Evolutionary conservation across 2,797 vertebrate genomes (phyloP).

Genomic region (Fistularia commersonii): DNA sequence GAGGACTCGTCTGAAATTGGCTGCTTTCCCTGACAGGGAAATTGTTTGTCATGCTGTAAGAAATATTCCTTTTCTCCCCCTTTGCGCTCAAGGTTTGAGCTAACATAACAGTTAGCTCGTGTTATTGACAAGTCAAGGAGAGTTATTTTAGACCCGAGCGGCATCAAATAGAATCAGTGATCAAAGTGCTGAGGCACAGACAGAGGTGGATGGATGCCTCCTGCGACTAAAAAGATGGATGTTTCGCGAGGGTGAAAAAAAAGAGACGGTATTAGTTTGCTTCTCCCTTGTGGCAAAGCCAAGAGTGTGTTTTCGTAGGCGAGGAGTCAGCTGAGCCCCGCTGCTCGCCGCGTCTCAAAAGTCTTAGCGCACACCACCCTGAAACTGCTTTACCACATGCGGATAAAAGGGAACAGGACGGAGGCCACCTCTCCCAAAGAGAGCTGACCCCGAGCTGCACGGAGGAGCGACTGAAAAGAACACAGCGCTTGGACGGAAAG

Average conservation of each 20-base stretch:
- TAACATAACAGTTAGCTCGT: conserved; percentile 61
- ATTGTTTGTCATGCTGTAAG: conserved; percentile 48
- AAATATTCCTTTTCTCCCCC: conserved; percentile 36
- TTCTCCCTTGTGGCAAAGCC: conserved; percentile 60
- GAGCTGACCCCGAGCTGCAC: conserved; percentile 59
- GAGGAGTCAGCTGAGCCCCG: conserved; percentile 57
- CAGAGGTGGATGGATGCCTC: conserved; percentile 59
- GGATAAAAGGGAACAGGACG: conserved; percentile 69
- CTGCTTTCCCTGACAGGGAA: conserved; percentile 29
- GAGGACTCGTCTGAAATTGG: conserved; percentile 20
- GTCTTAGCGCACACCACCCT: conserved; percentile 22
- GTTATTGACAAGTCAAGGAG: conserved; percentile 66
- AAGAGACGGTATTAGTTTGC: conserved; percentile 55
- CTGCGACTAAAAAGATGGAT: conserved; percentile 54
- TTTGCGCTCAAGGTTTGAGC: conserved; percentile 45
- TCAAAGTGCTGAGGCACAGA: conserved; percentile 67
- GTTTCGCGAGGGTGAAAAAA: conserved; percentile 52
- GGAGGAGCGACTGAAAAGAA: conserved; percentile 41
- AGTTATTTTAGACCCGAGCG: conserved; percentile 67
- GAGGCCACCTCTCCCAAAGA: conserved; percentile 70
- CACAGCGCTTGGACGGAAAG: conserved; percentile 21
- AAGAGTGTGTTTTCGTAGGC: conserved; percentile 58
- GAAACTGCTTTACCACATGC: conserved; percentile 72
- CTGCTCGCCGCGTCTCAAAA: conserved; percentile 40
- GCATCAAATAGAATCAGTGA: conserved; percentile 76